Conservation (phyloP, 2,888 invertebrate species). For the Phengaris alcon region DNA sequence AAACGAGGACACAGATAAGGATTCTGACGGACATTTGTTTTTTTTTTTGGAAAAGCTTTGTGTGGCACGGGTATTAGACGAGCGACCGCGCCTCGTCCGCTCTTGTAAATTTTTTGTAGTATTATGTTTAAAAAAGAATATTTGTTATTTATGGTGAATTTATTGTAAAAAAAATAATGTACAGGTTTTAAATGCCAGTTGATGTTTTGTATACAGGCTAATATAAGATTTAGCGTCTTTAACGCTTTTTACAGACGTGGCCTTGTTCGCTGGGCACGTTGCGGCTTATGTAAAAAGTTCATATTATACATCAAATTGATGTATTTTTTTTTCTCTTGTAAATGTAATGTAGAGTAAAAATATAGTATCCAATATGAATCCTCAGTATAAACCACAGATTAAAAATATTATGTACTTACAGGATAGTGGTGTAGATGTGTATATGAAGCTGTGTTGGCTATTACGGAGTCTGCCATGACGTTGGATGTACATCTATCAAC, state of each 20-base stretch:
- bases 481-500: not conserved
- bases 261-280: slow-evolving; percentile 24
- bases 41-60: slow-evolving; percentile 25
- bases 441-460: not conserved
- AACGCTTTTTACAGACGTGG: slow-evolving; percentile 30
- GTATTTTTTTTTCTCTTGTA: slow-evolving; percentile 40
- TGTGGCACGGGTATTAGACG: slow-evolving; percentile 31
- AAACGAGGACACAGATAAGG: slow-evolving; percentile 53
- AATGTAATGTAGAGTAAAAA: slow-evolving; percentile 32
- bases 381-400: slow-evolving; percentile 36
- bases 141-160: slow-evolving; percentile 31
- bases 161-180: slow-evolving; percentile 35
- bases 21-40: not conserved
- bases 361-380: slow-evolving; percentile 34
- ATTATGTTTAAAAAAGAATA: slow-evolving; percentile 25
- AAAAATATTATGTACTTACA: slow-evolving; percentile 40
- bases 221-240: slow-evolving; percentile 28
- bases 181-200: slow-evolving; percentile 39
- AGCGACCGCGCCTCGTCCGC: slow-evolving; percentile 25
- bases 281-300: slow-evolving; percentile 35
- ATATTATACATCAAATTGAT: slow-evolving; percentile 47
- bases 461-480: slow-evolving; percentile 16
- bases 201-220: slow-evolving; percentile 36
- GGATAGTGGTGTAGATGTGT: slow-evolving; percentile 19
- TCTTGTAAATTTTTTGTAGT: slow-evolving; percentile 30